phyloP scores from a whole-genome alignment of 2,113 vertebrate genomes.

The Phoenicopterus ruber region DNA sequence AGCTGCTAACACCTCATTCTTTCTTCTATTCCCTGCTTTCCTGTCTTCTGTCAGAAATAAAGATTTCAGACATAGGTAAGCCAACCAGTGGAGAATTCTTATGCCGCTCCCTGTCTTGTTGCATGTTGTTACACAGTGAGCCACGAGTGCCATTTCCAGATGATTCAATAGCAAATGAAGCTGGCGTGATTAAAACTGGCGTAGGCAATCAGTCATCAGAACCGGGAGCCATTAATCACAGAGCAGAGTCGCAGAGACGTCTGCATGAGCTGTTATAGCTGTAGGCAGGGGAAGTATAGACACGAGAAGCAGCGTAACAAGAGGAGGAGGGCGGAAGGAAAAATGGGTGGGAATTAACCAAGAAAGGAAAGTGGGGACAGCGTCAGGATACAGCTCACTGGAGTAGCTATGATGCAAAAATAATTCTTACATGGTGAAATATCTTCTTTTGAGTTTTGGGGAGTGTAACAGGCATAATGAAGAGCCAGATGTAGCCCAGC shows the following conservation, averaged over 20 bases:
- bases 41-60: slow-evolving; percentile 96
- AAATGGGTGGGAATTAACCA: background rate
- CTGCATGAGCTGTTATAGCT: background rate
- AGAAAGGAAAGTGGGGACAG: background rate
- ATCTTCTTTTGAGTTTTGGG: background rate
- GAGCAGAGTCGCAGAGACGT: background rate
- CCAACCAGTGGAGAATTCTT: slow-evolving; percentile 70
- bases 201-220: slow-evolving; percentile 36
- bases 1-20: slow-evolving; percentile 79
- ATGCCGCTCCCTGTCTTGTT: slow-evolving; percentile 67
- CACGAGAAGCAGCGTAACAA: background rate
- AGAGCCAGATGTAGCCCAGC: background rate
- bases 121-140: slow-evolving; percentile 71
- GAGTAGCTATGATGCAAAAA: background rate
- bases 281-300: background rate
- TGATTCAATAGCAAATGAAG: slow-evolving; percentile 52
- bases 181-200: slow-evolving; percentile 49
- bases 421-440: background rate
- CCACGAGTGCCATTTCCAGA: slow-evolving; percentile 50
- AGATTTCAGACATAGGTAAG: slow-evolving; percentile 99
- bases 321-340: background rate
- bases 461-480: background rate
- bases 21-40: slow-evolving; percentile 81
- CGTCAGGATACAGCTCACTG: background rate
- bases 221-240: slow-evolving; percentile 51